Percentiles rank a stretch among this genome's conserved stretches.
These are phyloP conservation scores for western clawed frog (Xenopus tropicalis) DNA, from an alignment of 2,113 vertebrate species.

Conservation along the genomic window DNA sequence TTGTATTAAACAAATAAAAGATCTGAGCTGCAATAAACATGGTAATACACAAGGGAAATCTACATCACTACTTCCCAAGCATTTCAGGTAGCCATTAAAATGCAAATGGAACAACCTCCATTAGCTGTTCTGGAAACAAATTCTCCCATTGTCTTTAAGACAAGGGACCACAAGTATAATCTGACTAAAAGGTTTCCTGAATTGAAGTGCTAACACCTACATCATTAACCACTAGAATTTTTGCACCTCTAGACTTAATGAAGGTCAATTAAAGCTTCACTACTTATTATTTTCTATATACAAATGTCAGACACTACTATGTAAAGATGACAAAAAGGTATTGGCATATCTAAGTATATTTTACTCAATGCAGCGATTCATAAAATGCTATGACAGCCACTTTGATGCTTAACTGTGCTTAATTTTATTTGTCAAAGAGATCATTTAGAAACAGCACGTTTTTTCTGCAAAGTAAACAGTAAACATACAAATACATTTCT, in stretches of 20 bases:
- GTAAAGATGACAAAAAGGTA: too few species aligned
- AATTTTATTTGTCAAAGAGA: background rate
- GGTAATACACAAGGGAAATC: conserved; percentile 62
- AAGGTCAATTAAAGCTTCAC: too few species aligned
- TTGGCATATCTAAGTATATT: too few species aligned
- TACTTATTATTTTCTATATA: too few species aligned
- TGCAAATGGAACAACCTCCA: conserved; percentile 66
- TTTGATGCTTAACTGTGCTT: background rate
- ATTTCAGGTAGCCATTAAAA: conserved; percentile 68
- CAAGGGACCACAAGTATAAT: background rate
- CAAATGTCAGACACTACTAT: too few species aligned
- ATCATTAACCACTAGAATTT: background rate
- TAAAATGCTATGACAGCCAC: background rate
- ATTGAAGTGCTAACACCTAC: background rate
- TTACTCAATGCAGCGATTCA: conserved; percentile 1
- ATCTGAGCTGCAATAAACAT: conserved; percentile 65
- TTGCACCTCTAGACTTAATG: background rate
- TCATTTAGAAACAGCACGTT: too few species aligned
- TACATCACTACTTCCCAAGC: conserved; percentile 49
- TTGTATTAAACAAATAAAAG: conserved; percentile 50
- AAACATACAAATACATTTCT: too few species aligned
- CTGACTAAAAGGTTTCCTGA: conserved; percentile 19
- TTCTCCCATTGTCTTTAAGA: background rate
- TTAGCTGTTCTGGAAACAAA: conserved; percentile 59
- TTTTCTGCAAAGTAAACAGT: too few species aligned